Percentiles rank a stretch among this genome's conserved stretches.
phyloP scores from a whole-genome alignment of 2,888 invertebrate species.

The Polia nebulosa region DNA sequence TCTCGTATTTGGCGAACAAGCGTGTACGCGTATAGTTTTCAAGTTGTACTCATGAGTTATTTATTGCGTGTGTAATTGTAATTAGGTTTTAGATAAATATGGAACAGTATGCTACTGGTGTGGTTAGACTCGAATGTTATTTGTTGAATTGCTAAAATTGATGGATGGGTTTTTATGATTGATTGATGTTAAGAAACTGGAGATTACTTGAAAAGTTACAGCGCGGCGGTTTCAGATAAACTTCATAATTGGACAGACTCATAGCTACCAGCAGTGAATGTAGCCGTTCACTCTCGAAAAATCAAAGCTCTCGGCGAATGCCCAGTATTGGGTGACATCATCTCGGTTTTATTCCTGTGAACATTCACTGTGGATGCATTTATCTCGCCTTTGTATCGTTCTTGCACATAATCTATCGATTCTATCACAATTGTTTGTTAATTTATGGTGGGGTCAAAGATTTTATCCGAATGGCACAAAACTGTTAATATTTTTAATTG shows the following conservation, averaged over 20 bases:
- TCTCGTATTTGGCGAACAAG: slow-evolving; percentile 53
- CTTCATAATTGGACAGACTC: slow-evolving; percentile 42
- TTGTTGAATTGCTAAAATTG: slow-evolving; percentile 28
- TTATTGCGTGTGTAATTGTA: slow-evolving; percentile 51
- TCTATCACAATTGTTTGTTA: slow-evolving; percentile 39
- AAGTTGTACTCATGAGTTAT: slow-evolving; percentile 54
- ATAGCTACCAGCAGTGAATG: slow-evolving; percentile 62
- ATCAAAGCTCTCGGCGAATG: slow-evolving; percentile 57
- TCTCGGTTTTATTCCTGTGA: slow-evolving; percentile 45
- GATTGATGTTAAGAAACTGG: too few species aligned
- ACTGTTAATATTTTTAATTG: too few species aligned
- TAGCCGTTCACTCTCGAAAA: slow-evolving; percentile 59
- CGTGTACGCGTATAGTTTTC: slow-evolving; percentile 27
- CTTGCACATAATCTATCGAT: slow-evolving; percentile 43
- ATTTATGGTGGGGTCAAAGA: slow-evolving; percentile 16
- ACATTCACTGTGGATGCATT: slow-evolving; percentile 55
- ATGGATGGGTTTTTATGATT: too few species aligned
- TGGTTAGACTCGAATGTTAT: slow-evolving; percentile 20
- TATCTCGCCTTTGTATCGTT: slow-evolving; percentile 51
- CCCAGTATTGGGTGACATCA: slow-evolving; percentile 58
- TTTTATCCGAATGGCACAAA: slow-evolving; percentile 1
- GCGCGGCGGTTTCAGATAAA: slow-evolving; percentile 40
- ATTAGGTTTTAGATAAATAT: slow-evolving; percentile 44
- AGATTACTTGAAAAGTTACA: slow-evolving; percentile 50
- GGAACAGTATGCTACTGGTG: slow-evolving; percentile 16